phyloP scores from a whole-genome alignment of 2,888 invertebrate species.

The Mythimna pallens region DNA sequence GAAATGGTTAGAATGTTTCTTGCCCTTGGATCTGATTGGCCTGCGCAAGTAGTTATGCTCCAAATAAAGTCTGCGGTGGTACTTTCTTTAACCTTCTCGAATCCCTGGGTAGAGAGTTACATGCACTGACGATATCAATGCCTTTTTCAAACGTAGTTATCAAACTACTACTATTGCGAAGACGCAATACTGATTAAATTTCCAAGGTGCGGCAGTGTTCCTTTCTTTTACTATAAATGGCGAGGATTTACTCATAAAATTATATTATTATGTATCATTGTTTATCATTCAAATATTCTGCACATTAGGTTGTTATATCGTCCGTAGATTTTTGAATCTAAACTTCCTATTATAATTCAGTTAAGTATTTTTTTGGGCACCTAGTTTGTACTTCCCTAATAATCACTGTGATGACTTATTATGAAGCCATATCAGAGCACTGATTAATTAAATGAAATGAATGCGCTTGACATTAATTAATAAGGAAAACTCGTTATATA shows the following conservation, averaged over 20 bases:
- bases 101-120: neutral
- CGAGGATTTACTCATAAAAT: neutral
- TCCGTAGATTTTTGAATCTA: neutral
- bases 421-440: neutral
- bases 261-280: neutral
- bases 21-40: neutral
- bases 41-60: neutral
- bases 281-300: neutral
- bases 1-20: neutral
- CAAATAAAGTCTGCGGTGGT: no score
- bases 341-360: neutral
- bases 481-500: conserved; percentile 36
- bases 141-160: neutral
- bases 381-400: neutral
- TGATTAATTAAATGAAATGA: conserved; percentile 27
- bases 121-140: neutral
- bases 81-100: neutral
- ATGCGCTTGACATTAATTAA: conserved; percentile 15
- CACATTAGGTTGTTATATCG: neutral
- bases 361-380: neutral
- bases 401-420: neutral
- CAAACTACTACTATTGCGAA: neutral
- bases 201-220: neutral
- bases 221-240: neutral
- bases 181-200: neutral